A percentile compares a stretch with the other conserved stretches of the same genome.
phyloP scores from a whole-genome alignment of 2,113 vertebrate genomes.

The Zosterops pallidus region DNA sequence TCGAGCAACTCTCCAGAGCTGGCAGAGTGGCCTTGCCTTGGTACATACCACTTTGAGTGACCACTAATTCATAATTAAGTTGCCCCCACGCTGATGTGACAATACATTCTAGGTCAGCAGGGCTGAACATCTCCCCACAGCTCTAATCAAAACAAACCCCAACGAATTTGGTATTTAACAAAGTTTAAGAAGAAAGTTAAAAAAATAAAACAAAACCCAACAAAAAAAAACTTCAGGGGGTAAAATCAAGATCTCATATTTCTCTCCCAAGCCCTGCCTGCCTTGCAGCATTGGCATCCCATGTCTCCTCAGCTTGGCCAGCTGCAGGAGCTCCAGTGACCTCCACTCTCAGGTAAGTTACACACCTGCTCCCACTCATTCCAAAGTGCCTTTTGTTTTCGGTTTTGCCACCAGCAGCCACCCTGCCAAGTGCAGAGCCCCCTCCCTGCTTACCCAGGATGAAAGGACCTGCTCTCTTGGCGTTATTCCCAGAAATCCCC shows the following conservation, averaged over 20 bases:
- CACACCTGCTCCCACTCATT: not conserved
- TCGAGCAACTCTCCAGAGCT: not conserved
- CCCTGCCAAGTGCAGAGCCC: not conserved
- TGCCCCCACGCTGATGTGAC: not conserved
- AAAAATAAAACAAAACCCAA: not conserved
- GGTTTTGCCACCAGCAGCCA: not conserved
- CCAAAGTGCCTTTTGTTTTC: not conserved
- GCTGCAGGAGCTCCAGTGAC: not conserved
- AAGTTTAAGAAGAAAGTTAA: not conserved
- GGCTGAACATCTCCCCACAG: not conserved
- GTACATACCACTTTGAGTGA: not conserved
- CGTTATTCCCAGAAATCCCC: conserved; percentile 91
- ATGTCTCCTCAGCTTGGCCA: not conserved
- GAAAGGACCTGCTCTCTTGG: conserved; percentile 96
- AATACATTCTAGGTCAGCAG: not conserved
- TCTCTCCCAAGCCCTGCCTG: not conserved
- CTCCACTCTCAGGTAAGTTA: not conserved
- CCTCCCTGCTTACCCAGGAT: conserved; percentile 85
- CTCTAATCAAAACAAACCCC: not conserved
- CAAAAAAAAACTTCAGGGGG: not conserved
- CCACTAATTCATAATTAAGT: not conserved
- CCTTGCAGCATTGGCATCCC: not conserved
- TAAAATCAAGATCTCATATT: not conserved
- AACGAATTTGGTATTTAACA: not conserved
- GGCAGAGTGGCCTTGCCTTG: not conserved